phyloP scores from a whole-genome alignment of 2,797 vertebrate species.

The Amblyraja radiata region DNA sequence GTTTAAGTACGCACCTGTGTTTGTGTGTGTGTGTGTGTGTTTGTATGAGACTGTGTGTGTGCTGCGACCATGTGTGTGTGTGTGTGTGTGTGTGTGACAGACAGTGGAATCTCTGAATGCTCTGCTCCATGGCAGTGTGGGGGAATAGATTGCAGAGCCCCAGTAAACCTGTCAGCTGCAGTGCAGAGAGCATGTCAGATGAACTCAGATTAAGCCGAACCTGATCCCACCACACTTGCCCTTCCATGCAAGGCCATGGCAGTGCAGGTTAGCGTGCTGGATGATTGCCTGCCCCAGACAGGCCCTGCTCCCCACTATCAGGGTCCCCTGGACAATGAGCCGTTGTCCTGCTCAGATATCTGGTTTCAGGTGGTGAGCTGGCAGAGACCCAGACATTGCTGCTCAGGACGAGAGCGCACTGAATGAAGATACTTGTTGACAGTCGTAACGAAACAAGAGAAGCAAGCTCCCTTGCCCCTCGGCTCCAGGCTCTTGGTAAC shows the following conservation, averaged over 20 bases:
- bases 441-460: conserved; percentile 5
- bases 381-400: conserved; percentile 45
- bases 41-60: too few species aligned
- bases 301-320: background rate
- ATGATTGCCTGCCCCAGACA: conserved; percentile 1
- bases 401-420: conserved; percentile 41
- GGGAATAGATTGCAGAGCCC: background rate
- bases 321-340: conserved; percentile 43
- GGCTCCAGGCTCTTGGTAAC: background rate
- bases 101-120: conserved; percentile 9
- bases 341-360: conserved; percentile 57
- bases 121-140: background rate
- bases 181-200: background rate
- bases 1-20: too few species aligned
- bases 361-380: conserved; percentile 53
- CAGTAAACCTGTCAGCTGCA: conserved; percentile 11
- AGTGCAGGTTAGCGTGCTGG: background rate
- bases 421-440: conserved; percentile 41
- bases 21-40: too few species aligned
- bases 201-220: conserved; percentile 29
- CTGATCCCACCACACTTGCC: conserved; percentile 26
- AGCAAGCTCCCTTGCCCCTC: background rate
- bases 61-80: too few species aligned
- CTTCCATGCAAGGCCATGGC: background rate
- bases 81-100: too few species aligned